Conservation (phyloP, 2,888 invertebrate genomes). For the Synanthedon vespiformis region DNA sequence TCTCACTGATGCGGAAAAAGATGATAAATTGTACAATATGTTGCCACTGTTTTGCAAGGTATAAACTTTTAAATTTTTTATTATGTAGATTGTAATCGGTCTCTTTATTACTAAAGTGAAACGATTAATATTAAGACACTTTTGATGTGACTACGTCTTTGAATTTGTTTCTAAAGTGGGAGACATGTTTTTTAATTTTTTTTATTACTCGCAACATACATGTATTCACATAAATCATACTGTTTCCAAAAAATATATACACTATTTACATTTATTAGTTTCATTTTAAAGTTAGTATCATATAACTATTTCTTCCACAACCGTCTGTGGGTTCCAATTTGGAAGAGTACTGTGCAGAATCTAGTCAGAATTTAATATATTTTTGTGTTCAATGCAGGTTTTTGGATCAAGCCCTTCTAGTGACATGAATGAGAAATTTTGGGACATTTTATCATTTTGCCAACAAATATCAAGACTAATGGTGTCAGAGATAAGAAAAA, state of each 20-base stretch:
- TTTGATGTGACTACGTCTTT: not conserved
- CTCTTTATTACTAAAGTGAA: not conserved
- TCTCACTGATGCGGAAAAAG: conserved; percentile 83
- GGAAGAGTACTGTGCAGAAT: too few species aligned
- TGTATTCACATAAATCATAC: too few species aligned
- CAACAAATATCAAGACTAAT: conserved; percentile 94
- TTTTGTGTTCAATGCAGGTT: conserved; percentile 70
- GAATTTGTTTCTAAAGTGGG: too few species aligned
- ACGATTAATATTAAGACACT: not conserved
- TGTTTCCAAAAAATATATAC: too few species aligned
- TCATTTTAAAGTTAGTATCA: too few species aligned
- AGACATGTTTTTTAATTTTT: too few species aligned
- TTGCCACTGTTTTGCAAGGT: conserved; percentile 98
- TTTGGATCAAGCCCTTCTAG: conserved; percentile 93
- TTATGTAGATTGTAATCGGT: not conserved
- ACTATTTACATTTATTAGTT: too few species aligned
- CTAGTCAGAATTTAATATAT: too few species aligned
- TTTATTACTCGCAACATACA: too few species aligned
- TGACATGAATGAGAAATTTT: conserved; percentile 97
- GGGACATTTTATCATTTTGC: conserved; percentile 94
- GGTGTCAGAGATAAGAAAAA: conserved; percentile 95
- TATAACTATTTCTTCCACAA: too few species aligned
- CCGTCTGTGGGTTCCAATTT: too few species aligned
- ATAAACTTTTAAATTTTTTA: conserved; percentile 15
- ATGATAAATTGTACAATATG: conserved; percentile 97